phyloP scores from a whole-genome alignment of 2,113 vertebrate species.

The Nothoprocta perdicaria region DNA sequence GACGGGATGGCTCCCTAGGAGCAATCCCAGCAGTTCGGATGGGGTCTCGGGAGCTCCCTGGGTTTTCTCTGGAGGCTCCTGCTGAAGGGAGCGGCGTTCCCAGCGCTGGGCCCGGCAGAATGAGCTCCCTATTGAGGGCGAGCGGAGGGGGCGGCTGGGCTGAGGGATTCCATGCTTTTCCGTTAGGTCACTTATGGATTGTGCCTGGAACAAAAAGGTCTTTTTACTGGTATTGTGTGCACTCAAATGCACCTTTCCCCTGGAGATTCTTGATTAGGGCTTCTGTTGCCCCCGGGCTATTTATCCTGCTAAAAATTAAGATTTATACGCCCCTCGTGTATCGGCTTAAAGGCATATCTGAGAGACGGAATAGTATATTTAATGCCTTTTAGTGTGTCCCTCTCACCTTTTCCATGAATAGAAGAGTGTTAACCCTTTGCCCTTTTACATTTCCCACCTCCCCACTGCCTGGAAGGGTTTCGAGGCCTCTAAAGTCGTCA shows the following conservation, averaged over 20 bases:
- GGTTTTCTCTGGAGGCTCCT: background rate
- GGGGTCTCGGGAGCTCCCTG: background rate
- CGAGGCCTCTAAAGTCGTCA: slow-evolving; percentile 5
- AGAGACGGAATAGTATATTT: slow-evolving; percentile 17
- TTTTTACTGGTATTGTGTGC: slow-evolving; percentile 55
- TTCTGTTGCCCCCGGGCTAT: slow-evolving; percentile 26
- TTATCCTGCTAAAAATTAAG: slow-evolving; percentile 63
- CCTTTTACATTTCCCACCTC: slow-evolving; percentile 61
- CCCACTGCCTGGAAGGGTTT: slow-evolving; percentile 27
- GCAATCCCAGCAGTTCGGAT: background rate
- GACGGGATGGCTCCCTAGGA: background rate
- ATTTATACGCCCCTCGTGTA: slow-evolving; percentile 51
- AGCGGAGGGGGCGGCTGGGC: background rate
- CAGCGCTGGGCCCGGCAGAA: background rate
- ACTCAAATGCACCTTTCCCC: slow-evolving; percentile 48
- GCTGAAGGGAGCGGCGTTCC: background rate
- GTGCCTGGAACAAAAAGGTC: slow-evolving; percentile 62
- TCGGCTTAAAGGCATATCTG: slow-evolving; percentile 5
- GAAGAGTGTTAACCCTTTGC: slow-evolving; percentile 59
- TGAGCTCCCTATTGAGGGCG: background rate
- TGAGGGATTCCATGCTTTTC: slow-evolving; percentile 14
- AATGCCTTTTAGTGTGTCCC: slow-evolving; percentile 44
- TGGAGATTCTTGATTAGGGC: slow-evolving; percentile 20
- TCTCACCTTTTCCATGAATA: slow-evolving; percentile 51
- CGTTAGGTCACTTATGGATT: slow-evolving; percentile 43